These are phyloP conservation scores for Coptodon bakossiorum DNA, from an alignment of 2,113 vertebrate species.

Conservation along the genomic window DNA sequence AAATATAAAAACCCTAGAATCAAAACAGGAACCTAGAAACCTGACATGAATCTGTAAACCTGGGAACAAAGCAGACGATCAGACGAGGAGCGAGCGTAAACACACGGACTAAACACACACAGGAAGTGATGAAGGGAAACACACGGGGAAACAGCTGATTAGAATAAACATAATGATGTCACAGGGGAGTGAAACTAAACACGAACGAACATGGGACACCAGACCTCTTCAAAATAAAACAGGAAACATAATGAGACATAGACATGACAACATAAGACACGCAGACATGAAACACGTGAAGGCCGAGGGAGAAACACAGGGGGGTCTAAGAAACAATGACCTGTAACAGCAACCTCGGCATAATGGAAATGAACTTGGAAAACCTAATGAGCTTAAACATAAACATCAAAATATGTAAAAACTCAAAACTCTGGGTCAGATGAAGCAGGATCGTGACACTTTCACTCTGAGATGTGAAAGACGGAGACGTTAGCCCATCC, in stretches of 20 bases:
- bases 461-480: too few relatives aligned
- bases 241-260: neutral
- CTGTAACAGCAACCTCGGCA: rapidly evolving
- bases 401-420: neutral
- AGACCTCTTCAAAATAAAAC: neutral
- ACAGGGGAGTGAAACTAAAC: neutral
- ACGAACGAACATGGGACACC: rapidly evolving
- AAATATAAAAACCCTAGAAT: neutral
- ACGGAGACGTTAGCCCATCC: neutral
- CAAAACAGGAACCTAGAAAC: rapidly evolving
- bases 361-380: neutral
- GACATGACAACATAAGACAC: neutral
- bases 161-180: neutral
- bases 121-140: neutral
- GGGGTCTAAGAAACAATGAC: neutral
- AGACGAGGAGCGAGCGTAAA: neutral
- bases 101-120: neutral
- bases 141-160: neutral
- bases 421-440: neutral
- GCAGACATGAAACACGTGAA: neutral
- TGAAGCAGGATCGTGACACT: neutral
- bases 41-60: rapidly evolving
- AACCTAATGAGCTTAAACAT: neutral
- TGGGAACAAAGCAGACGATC: rapidly evolving
- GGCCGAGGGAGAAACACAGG: too few relatives aligned